A percentile compares a stretch with the other conserved stretches of the same genome.
Conservation (phyloP, 1,140 invertebrate species). For the Akabosia matsudoensis region DNA sequence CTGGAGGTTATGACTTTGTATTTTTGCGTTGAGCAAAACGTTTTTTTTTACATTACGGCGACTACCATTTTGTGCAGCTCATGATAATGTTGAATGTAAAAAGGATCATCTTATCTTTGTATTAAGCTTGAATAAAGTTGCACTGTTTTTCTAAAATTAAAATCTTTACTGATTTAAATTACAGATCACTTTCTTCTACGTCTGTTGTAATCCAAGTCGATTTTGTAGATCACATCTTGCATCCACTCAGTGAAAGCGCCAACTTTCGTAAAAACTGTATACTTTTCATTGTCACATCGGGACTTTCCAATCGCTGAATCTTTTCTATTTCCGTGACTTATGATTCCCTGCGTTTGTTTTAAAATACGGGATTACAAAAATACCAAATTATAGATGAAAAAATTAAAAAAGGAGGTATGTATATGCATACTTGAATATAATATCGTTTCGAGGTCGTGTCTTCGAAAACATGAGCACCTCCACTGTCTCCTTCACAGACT, state of each 20-base stretch:
- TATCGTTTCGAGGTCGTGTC: not conserved
- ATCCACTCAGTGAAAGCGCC: constrained; percentile 32
- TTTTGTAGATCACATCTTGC: constrained; percentile 8
- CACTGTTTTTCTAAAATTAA: not conserved
- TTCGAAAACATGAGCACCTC: constrained; percentile 21
- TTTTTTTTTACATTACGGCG: no score
- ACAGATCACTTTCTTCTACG: not conserved
- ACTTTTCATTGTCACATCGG: constrained; percentile 29
- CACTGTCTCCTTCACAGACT: constrained; percentile 28
- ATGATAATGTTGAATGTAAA: no score
- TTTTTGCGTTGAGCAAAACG: no score
- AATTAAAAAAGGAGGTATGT: no score
- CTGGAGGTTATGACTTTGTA: no score
- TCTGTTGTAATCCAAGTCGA: constrained; percentile 27
- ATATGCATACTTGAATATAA: constrained; percentile 6
- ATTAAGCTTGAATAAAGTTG: no score
- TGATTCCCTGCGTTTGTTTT: constrained; percentile 25
- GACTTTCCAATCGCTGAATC: not conserved
- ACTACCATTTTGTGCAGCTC: no score
- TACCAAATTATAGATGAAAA: not conserved
- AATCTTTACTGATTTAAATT: no score
- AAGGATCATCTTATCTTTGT: no score
- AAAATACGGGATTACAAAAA: not conserved
- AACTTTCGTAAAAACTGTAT: constrained; percentile 36
- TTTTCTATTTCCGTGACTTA: constrained; percentile 33